Conservation (phyloP, 2,797 vertebrate genomes). For the Danio jaintianensis region DNA sequence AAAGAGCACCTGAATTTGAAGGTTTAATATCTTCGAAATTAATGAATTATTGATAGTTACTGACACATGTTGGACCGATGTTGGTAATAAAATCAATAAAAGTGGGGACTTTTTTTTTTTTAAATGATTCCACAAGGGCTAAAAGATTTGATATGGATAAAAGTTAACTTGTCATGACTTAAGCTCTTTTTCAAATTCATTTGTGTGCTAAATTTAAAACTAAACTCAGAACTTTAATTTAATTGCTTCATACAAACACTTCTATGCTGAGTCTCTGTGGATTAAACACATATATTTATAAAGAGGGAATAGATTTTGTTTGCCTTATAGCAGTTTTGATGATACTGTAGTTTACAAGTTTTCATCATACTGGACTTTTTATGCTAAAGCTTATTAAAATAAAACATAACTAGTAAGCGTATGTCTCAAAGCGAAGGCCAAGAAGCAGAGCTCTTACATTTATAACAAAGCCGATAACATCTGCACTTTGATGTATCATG, state of each 20-base stretch:
- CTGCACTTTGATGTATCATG: conserved; percentile 19
- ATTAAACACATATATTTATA: not conserved
- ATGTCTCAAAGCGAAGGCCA: conserved; percentile 29
- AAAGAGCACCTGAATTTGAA: no score
- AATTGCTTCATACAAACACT: not conserved
- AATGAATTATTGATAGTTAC: no score
- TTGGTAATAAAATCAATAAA: no score
- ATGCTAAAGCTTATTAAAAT: conserved; percentile 6
- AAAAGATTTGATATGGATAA: no score
- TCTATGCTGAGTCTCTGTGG: not conserved
- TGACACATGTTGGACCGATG: no score
- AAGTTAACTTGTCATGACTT: no score
- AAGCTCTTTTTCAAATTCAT: no score
- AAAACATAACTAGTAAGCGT: conserved; percentile 19
- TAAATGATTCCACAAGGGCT: no score
- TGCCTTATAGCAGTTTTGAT: not conserved
- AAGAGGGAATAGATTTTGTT: not conserved
- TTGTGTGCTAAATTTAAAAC: no score
- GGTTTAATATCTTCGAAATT: no score
- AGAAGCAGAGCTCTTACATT: conserved; percentile 32
- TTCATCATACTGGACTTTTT: no score
- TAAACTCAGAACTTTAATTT: not conserved
- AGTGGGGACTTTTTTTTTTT: no score
- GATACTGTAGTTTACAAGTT: conserved; percentile 5
- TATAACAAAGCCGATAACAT: conserved; percentile 40